Base-by-base conservation (phyloP, 2,888 invertebrate genomes). In the Drosophila suboccidentalis region DNA sequence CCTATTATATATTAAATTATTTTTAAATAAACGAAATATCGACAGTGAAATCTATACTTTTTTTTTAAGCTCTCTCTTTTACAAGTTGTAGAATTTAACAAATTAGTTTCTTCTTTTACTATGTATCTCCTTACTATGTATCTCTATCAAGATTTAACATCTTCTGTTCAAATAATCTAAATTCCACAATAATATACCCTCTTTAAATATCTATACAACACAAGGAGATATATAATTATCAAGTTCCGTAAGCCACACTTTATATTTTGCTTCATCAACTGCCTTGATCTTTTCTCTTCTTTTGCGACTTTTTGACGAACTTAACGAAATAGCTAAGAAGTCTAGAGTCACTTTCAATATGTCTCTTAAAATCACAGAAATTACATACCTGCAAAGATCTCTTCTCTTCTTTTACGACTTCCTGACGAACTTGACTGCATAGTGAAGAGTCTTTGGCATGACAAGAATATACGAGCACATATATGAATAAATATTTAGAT, bases 391-490 rank as follows among this genome's bases (percentile, higher is more conserved):
- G 29, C 8, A 5, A 29, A 29, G 29, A 29, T 29, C 6, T 8
- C 8, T 15, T 22, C 22, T 22, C 22, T 26, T 22, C 15, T 3
- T 10, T 15, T 17, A 11, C 15, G 1, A 10, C 26, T 22, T 15
- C 44, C 3, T 13, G 46, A 11, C 26, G 9, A 49, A 49, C 13
- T 22, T 5, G 11, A 38, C 4, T n/a, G 6, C 5, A 10, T 44
- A 64, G 29, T 36, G n/a, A 17, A 49, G 49, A 10, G 38, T 51
- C 59, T 43, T n/a, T 22, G 11, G 6, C 3, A 1, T 5, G 6
- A 9, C 17, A 15, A 51, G 46, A 41, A 50, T 22, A 47, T 29
- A 51, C 22, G n/a, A n/a, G 34, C 26, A 53, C 19, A 44, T 32
- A 17, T 10, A 29, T 29, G 4, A 22, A 8, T 1, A 9, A 10